These are phyloP conservation scores for Micoletzkya japonica DNA, from an alignment of 2,888 invertebrate genomes.

Conservation along the genomic window DNA sequence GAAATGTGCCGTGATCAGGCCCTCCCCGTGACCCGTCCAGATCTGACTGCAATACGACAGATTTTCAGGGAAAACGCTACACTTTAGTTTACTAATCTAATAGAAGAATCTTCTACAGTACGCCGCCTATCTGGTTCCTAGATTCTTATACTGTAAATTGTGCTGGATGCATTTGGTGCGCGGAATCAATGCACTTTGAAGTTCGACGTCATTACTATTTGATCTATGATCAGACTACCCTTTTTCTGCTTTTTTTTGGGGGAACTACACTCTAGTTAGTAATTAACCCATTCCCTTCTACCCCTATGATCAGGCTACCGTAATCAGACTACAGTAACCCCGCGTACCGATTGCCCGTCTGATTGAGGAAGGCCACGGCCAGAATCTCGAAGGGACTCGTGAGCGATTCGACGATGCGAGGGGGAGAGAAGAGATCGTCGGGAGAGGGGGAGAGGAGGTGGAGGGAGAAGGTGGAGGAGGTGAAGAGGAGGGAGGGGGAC, in stretches of 20 bases:
- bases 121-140: too few species aligned
- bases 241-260: too few species aligned
- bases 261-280: too few species aligned
- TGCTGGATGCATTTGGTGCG: too few species aligned
- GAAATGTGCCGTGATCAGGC: slow-evolving; percentile 79
- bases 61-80: not conserved
- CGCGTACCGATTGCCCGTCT: slow-evolving; percentile 8
- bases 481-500: slow-evolving; percentile 12
- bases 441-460: slow-evolving; percentile 4
- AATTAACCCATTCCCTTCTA: too few species aligned
- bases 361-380: slow-evolving; percentile 11
- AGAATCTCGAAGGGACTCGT: slow-evolving; percentile 22
- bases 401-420: slow-evolving; percentile 9
- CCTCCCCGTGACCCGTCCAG: slow-evolving; percentile 86
- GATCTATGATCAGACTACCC: too few species aligned
- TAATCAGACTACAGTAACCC: not conserved
- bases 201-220: too few species aligned
- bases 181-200: not conserved
- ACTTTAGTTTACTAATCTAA: not conserved
- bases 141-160: too few species aligned
- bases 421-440: not conserved
- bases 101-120: too few species aligned
- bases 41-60: slow-evolving; percentile 47
- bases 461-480: slow-evolving; percentile 2
- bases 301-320: too few species aligned